phyloP scores from a whole-genome alignment of 2,797 vertebrate genomes.

The Otus scops region DNA sequence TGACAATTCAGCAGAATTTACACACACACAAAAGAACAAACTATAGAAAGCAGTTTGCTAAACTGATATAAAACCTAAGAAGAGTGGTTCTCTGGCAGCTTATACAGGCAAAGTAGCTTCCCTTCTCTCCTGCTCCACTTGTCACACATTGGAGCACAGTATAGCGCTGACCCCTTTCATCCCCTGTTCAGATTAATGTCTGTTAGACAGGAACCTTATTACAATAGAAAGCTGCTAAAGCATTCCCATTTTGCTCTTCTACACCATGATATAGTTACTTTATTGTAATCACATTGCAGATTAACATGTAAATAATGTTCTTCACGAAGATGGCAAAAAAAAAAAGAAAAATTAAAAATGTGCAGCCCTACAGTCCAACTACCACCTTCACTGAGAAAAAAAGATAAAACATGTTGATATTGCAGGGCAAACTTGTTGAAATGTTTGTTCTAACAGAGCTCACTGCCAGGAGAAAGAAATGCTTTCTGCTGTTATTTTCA shows the following conservation, averaged over 20 bases:
- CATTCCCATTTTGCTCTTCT: neutral
- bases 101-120: neutral
- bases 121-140: neutral
- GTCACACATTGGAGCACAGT: fast-evolving
- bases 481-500: neutral
- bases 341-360: neutral
- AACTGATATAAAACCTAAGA: neutral
- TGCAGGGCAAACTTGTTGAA: neutral
- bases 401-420: neutral
- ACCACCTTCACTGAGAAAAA: neutral
- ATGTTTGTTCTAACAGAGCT: neutral
- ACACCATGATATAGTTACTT: neutral
- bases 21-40: neutral
- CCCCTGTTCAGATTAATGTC: neutral
- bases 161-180: neutral
- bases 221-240: neutral
- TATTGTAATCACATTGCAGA: neutral
- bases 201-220: neutral
- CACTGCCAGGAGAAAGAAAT: neutral
- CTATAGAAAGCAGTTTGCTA: neutral
- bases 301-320: neutral
- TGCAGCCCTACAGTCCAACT: neutral
- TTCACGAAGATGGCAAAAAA: neutral
- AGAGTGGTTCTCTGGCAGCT: neutral
- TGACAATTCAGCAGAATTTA: neutral